Evolutionary conservation across 2,113 vertebrate genomes (phyloP), one percentile per base, ranked within the genome.

Genomic region (Carassius gibelio): DNA sequence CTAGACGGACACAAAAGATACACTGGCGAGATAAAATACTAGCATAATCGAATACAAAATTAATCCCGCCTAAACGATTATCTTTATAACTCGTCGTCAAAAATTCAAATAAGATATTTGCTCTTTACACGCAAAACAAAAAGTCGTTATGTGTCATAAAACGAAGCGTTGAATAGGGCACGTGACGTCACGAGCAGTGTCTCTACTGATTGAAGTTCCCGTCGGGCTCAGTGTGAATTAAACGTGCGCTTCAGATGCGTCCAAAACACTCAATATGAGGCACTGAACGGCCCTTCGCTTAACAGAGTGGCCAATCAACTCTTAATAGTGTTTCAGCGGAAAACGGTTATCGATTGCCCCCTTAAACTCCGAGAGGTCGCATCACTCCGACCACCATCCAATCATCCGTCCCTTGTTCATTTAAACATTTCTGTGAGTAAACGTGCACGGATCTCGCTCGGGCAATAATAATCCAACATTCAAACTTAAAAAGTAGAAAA

Each of bases 141-240:
- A 72, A 83, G 14, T 72, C 34, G 48, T 23, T n/a, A 9, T 9
- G 21, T n/a, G 81, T 59, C 48, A 72, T 42, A 72, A n/a, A 57
- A 74, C 26, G 8, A 82, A 80, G 7, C 81, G 21, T 82, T 82
- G 26, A 57, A 7, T 30, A 30, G 30, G 69, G 1, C 17, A 8
- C 3, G 88, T 89, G 88, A 89, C 88, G 83, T 89, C 88, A 89
- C 79, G 23, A 5, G 4, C 66, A 38, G 77, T 3, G 66, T 48
- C 66, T 83, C 21, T 34, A 68, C 79, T 80, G 55, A 88, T 74
- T 78, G 57, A 83, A 23, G 38, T 83, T 84, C 61, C 36, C 21
- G 52, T 83, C 19, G 0, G 77, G 66, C 38, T 50, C 13, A 38
- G 30, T 42, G 48, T 17, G 66, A 74, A 83, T 45, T 38, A 59